A percentile compares a stretch with the other conserved stretches of the same genome.
phyloP scores from a whole-genome alignment of 2,888 invertebrate species.

The Patella caerulea region DNA sequence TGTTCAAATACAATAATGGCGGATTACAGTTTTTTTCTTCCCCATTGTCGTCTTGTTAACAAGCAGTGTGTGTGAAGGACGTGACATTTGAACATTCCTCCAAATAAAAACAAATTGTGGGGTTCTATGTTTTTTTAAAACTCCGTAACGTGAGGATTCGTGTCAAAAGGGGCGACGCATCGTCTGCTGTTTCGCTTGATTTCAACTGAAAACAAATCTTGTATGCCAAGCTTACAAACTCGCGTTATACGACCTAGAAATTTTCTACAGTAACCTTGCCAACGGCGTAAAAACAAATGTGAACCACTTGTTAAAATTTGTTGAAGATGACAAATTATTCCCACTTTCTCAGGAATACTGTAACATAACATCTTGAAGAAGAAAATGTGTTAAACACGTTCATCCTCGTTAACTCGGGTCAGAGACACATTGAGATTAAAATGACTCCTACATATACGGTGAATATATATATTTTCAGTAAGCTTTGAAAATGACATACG shows the following conservation, averaged over 20 bases:
- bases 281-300: conserved; percentile 1
- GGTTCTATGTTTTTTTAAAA: not conserved
- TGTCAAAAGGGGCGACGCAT: not conserved
- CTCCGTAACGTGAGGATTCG: not conserved
- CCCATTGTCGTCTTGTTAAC: not conserved
- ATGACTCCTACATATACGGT: too few species aligned
- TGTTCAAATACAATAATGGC: not conserved
- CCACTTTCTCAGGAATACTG: not conserved
- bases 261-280: not conserved
- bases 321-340: conserved; percentile 5
- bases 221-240: not conserved
- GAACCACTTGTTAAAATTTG: conserved; percentile 10
- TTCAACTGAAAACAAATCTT: not conserved
- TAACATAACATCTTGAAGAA: not conserved
- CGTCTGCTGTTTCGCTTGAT: conserved; percentile 2
- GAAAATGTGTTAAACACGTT: too few species aligned
- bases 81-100: not conserved
- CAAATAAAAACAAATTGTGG: not conserved
- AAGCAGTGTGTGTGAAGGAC: not conserved
- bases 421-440: too few species aligned
- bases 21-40: not conserved
- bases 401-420: too few species aligned
- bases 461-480: too few species aligned
- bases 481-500: too few species aligned
- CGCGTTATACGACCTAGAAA: not conserved